Evolutionary conservation across 2,113 vertebrate species (phyloP).

Genomic region (Ramphastos sulfuratus): DNA sequence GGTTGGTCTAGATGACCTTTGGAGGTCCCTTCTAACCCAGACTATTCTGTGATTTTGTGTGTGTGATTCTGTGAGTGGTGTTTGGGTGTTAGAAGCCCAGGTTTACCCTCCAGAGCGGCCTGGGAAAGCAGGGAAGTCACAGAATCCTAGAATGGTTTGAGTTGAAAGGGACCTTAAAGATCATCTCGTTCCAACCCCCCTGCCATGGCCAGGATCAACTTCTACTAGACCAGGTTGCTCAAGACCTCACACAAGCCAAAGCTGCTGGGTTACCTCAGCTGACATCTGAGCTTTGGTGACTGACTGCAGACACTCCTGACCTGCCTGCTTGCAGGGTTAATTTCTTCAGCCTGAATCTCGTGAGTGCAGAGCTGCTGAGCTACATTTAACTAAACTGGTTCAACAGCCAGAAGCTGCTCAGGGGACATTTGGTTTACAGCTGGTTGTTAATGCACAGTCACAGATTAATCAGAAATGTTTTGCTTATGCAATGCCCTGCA

Average conservation of each 20-base stretch:
- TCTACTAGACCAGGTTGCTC: no score
- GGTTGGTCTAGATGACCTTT: no score
- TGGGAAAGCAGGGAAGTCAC: background rate
- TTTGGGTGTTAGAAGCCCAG: background rate
- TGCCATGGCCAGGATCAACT: no score
- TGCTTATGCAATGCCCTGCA: background rate
- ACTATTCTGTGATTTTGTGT: no score
- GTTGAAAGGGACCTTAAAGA: no score
- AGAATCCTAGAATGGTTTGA: no score
- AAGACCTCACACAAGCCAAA: background rate
- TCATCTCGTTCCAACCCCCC: no score
- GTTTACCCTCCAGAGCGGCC: background rate
- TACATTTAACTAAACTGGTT: background rate
- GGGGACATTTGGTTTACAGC: background rate
- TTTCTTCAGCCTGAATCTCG: background rate
- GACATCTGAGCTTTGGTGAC: background rate
- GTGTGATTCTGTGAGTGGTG: accelerated
- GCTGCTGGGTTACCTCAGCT: background rate
- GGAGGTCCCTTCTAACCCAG: no score
- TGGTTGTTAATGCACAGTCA: background rate
- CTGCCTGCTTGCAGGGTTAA: background rate
- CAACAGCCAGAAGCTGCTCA: background rate
- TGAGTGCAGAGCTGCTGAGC: background rate
- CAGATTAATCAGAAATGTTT: background rate
- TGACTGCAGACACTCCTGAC: accelerated